Evolutionary conservation across 2,888 invertebrate species (phyloP).

Genomic region (Rambutsinella grinnellia): DNA sequence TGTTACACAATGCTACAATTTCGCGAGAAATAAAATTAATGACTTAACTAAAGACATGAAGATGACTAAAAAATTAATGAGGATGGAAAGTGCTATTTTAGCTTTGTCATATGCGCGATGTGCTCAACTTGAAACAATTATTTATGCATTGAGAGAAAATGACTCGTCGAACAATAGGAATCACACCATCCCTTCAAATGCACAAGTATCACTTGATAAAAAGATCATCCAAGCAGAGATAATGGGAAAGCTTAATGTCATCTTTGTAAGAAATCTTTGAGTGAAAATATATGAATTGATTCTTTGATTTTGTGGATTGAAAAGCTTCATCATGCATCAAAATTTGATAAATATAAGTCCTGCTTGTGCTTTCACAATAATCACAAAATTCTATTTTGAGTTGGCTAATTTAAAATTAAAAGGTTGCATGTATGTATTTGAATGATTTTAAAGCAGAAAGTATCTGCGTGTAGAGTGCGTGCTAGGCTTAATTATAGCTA

Average conservation of each 20-base stretch:
- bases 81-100: background rate
- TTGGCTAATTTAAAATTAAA: too few species aligned
- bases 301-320: background rate
- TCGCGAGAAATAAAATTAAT: background rate
- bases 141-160: background rate
- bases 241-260: background rate
- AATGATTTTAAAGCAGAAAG: background rate
- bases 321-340: background rate
- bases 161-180: background rate
- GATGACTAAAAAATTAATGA: background rate
- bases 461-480: background rate
- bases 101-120: background rate
- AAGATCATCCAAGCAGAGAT: slow-evolving; percentile 3
- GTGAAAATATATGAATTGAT: background rate
- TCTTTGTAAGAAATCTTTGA: background rate
- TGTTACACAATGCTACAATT: background rate
- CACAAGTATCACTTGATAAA: background rate
- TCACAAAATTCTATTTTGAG: too few species aligned
- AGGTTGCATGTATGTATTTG: background rate
- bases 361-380: background rate
- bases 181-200: background rate
- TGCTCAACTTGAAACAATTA: background rate
- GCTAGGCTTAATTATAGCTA: background rate
- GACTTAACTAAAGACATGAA: background rate
- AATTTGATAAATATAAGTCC: background rate